A percentile compares a stretch with the other conserved stretches of the same genome.
phyloP scores from a whole-genome alignment of 2,888 invertebrate species.

The Brenthis hecate region DNA sequence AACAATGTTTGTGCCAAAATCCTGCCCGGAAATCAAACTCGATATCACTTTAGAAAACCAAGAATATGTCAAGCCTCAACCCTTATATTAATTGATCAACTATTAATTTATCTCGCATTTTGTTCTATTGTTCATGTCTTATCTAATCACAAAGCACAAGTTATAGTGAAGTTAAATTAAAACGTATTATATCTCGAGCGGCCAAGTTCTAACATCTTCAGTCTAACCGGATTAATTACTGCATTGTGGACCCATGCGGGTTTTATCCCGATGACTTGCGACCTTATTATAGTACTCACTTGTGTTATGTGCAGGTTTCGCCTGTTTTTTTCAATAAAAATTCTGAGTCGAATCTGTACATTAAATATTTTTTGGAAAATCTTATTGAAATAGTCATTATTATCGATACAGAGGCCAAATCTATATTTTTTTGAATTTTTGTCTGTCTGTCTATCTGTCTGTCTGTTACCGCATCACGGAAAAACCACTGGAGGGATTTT shows the following conservation, averaged over 20 bases:
- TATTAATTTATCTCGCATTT: conserved; percentile 8
- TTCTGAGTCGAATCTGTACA: no score
- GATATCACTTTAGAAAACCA: no score
- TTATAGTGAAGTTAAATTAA: conserved; percentile 38
- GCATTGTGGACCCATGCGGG: conserved; percentile 43
- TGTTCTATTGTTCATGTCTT: conserved; percentile 11
- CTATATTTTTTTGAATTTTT: no score
- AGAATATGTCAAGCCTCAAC: not conserved
- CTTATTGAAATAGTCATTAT: no score
- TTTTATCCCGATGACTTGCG: conserved; percentile 22
- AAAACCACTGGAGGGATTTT: no score
- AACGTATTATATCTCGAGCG: conserved; percentile 21
- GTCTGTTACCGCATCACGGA: no score
- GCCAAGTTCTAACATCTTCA: conserved; percentile 28
- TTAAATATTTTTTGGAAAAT: no score
- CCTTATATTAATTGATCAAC: conserved; percentile 1
- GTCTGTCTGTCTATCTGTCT: no score
- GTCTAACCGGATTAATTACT: conserved; percentile 45
- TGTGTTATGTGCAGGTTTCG: not conserved
- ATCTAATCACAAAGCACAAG: conserved; percentile 20
- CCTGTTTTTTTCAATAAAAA: not conserved
- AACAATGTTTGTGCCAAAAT: no score
- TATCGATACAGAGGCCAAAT: no score
- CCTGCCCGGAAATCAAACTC: no score
- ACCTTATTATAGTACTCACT: conserved; percentile 30